Evolutionary conservation across 2,113 vertebrate species (phyloP), one percentile per base, ranked within the genome.

Genomic region (Chroicocephalus ridibundus): DNA sequence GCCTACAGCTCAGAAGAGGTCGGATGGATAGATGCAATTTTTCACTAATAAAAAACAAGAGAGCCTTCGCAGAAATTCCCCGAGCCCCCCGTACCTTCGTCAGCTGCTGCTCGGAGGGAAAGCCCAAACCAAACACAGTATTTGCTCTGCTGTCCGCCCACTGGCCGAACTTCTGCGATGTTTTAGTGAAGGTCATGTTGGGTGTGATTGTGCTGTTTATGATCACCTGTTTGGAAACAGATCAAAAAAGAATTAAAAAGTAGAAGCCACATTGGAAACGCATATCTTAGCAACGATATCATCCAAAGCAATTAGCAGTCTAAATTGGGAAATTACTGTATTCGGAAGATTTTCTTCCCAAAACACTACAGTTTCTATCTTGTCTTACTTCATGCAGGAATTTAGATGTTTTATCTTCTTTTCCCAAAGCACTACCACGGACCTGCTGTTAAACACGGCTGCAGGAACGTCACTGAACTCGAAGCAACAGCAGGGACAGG

Each of bases 141-240:
- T 99, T 99, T 75, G 99, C 99, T 88, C 99, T 98, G 98, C 99
- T 99, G 98, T 99, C 99, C 0, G 99, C 99, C 99, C 99, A 99
- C 97, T 99, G 99, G 82, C 99, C 99, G 1, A 99, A 99, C 97
- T 99, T 99, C 98, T 99, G 99, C 0, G 99, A 99, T 0, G 99
- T 99, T 94, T 99, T 99, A 7, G 99, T 99, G 98, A 99, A 99
- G 52, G 99, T 99, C 99, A 99, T 99, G 94, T 99, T 99, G 65
- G 99, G 99, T 14, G 99, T 99, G 98, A 99, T 99, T 87, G 99
- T 99, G 97, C 99, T 99, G 98, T 99, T 99, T 93, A 99, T 99
- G 90, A 99, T 99, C 95, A 99, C 99, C 99, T 99, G 98, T 61
- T 29, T 70, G 49, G 69, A 92, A 84, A 96, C 29, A 91, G 34